phyloP scores from a whole-genome alignment of 2,797 vertebrate species.

The Macrochelys suwanniensis region DNA sequence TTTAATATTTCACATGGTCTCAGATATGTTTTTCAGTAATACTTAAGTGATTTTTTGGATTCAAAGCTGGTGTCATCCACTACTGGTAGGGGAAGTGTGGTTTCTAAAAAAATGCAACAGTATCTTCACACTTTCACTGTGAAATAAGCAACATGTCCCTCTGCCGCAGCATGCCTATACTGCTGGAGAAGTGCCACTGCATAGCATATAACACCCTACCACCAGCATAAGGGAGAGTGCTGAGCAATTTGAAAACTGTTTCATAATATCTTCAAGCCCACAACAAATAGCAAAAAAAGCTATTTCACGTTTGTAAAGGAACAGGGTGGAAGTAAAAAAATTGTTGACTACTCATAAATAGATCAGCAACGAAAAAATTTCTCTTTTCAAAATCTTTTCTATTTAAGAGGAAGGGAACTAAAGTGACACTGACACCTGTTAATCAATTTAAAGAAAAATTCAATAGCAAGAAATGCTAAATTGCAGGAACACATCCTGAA shows the following conservation, averaged over 20 bases:
- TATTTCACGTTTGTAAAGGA: background rate
- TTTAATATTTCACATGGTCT: background rate
- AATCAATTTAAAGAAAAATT: background rate
- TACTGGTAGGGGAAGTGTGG: background rate
- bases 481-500: background rate
- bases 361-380: background rate
- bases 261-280: background rate
- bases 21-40: background rate
- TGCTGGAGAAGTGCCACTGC: background rate
- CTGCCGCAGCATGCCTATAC: constrained; percentile 14
- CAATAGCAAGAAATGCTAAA: background rate
- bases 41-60: background rate
- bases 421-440: background rate
- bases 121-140: background rate
- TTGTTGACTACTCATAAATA: background rate
- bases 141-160: background rate
- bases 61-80: background rate
- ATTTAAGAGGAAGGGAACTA: background rate
- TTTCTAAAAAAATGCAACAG: background rate
- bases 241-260: background rate
- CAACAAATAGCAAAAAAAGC: background rate
- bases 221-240: background rate
- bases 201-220: background rate
- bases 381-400: background rate
- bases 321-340: background rate